phyloP scores from a whole-genome alignment of 2,797 vertebrate species.

The Synanceia verrucosa region DNA sequence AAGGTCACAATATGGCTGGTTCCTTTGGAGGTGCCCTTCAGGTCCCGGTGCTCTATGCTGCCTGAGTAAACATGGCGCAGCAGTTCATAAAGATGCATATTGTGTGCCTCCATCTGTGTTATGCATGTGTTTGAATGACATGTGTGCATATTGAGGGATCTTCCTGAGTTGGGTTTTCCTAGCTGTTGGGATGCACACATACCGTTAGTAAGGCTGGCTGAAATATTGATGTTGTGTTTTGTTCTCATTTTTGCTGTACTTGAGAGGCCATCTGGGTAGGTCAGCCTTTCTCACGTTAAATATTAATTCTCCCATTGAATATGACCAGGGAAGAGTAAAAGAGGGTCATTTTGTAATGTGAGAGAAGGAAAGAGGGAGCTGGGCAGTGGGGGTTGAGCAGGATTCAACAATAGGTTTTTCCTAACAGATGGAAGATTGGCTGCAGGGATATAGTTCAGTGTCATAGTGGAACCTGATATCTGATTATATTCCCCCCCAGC shows the following conservation, averaged over 20 bases:
- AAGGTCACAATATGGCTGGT: conserved; percentile 66
- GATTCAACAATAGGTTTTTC: conserved; percentile 74
- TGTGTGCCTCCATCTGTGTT: conserved; percentile 59
- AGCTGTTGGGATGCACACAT: conserved; percentile 43
- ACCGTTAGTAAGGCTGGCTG: conserved; percentile 37
- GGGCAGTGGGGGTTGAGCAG: background rate
- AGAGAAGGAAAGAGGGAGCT: conserved; percentile 47
- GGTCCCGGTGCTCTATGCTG: conserved; percentile 45
- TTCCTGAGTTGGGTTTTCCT: conserved; percentile 59
- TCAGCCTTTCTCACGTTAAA: conserved; percentile 72
- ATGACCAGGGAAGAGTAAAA: conserved; percentile 61
- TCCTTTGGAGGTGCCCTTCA: conserved; percentile 48
- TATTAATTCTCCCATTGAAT: conserved; percentile 68
- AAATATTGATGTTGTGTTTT: conserved; percentile 79
- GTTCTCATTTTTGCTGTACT: conserved; percentile 63
- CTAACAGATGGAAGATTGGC: conserved; percentile 77
- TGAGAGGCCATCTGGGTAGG: conserved; percentile 70
- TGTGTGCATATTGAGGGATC: conserved; percentile 26
- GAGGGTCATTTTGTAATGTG: conserved; percentile 71
- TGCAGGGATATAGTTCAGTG: conserved; percentile 59
- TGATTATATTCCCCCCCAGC: conserved; percentile 50
- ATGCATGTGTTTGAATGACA: conserved; percentile 38
- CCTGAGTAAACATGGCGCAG: conserved; percentile 65
- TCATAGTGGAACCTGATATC: conserved; percentile 68
- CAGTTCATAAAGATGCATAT: conserved; percentile 65